Evolutionary conservation across 2,888 invertebrate species (phyloP).

Genomic region (Pseudolycoriella hygida): DNA sequence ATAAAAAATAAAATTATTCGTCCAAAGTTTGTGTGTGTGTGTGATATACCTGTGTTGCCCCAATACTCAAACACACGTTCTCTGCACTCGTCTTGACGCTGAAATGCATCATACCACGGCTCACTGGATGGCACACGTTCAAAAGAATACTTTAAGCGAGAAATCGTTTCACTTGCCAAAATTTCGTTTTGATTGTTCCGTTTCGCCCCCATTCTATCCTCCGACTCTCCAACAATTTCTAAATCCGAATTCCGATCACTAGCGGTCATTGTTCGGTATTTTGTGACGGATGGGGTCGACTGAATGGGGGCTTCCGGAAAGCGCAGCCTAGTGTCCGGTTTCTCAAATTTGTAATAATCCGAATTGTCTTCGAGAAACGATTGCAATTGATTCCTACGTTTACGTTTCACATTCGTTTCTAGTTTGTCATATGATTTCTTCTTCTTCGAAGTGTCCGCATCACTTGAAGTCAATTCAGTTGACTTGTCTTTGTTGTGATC

Average conservation of each 20-base stretch:
- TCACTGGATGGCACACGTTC: slow-evolving; percentile 55
- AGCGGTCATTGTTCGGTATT: slow-evolving; percentile 14
- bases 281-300: slow-evolving; percentile 28
- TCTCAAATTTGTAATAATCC: slow-evolving; percentile 37
- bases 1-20: neutral
- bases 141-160: slow-evolving; percentile 52
- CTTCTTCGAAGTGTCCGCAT: slow-evolving; percentile 10
- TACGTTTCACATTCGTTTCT: slow-evolving; percentile 15
- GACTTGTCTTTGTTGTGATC: slow-evolving; percentile 20
- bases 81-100: slow-evolving; percentile 54
- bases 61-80: slow-evolving; percentile 38
- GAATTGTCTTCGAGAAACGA: slow-evolving; percentile 38
- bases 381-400: slow-evolving; percentile 37
- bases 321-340: slow-evolving; percentile 27
- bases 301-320: slow-evolving; percentile 30
- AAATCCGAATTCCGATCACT: neutral
- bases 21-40: neutral
- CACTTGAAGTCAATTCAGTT: slow-evolving; percentile 19
- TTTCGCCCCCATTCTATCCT: slow-evolving; percentile 29
- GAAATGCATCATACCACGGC: slow-evolving; percentile 64
- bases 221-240: slow-evolving; percentile 16
- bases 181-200: neutral
- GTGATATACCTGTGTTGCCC: slow-evolving; percentile 17
- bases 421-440: neutral
- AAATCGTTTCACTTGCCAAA: slow-evolving; percentile 29